A percentile compares a stretch with the other conserved stretches of the same genome.
Conservation (phyloP, 2,888 invertebrate genomes). For the Drosophila siamana region DNA sequence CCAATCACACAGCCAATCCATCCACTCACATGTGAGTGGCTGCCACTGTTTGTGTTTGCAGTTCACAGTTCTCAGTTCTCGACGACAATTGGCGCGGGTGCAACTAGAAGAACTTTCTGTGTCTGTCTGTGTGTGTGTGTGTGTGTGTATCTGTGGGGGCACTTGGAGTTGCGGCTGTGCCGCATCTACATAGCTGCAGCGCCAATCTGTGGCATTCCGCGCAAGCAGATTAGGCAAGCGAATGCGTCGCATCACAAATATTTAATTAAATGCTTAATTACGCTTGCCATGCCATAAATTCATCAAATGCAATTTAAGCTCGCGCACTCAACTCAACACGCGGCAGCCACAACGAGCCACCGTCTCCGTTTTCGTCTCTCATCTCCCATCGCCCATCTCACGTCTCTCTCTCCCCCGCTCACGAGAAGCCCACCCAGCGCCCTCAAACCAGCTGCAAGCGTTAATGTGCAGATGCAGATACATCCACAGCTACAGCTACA, state of each 20-base stretch:
- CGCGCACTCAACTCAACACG: slow-evolving; percentile 51
- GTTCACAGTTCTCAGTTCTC: not conserved
- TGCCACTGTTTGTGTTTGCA: slow-evolving; percentile 26
- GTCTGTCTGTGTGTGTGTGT: slow-evolving; percentile 16
- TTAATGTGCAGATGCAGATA: slow-evolving; percentile 47
- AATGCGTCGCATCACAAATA: slow-evolving; percentile 75
- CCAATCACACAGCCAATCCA: slow-evolving; percentile 24
- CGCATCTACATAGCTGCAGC: slow-evolving; percentile 48
- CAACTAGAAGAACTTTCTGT: slow-evolving; percentile 8
- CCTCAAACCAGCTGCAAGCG: slow-evolving; percentile 25
- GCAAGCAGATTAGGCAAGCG: slow-evolving; percentile 68
- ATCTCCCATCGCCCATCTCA: too few species aligned
- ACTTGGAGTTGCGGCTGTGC: slow-evolving; percentile 14
- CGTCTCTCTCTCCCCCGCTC: not conserved
- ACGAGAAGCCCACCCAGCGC: slow-evolving; percentile 3
- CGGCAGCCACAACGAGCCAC: slow-evolving; percentile 4
- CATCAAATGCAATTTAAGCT: slow-evolving; percentile 83
- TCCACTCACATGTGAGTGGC: slow-evolving; percentile 26
- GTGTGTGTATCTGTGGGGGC: slow-evolving; percentile 11
- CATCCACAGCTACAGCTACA: slow-evolving; percentile 25
- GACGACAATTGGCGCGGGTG: slow-evolving; percentile 45
- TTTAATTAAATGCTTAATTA: slow-evolving; percentile 85
- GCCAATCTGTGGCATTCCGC: slow-evolving; percentile 76
- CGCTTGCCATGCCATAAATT: slow-evolving; percentile 84
- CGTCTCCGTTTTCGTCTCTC: too few species aligned